These are phyloP conservation scores for Stegophylla sp. DNA, from an alignment of 2,888 invertebrate genomes.

Conservation along the genomic window DNA sequence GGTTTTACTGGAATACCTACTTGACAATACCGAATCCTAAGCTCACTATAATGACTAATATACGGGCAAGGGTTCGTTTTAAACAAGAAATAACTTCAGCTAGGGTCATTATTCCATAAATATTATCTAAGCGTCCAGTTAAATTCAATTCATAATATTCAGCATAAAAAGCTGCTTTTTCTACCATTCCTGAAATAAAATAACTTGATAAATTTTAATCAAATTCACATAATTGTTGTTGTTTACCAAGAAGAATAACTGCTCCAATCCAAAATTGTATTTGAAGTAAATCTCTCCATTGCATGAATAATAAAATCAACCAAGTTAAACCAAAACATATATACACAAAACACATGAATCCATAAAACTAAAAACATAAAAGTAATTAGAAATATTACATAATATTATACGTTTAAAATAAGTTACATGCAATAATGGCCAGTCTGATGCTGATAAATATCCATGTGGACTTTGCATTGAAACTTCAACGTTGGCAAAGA, in stretches of 20 bases:
- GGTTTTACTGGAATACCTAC: constrained; percentile 67
- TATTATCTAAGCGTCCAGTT: constrained; percentile 66
- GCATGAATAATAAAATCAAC: constrained; percentile 81
- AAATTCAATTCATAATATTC: constrained; percentile 82
- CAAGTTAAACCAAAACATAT: constrained; percentile 82
- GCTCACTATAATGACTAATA: constrained; percentile 93
- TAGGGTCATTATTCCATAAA: constrained; percentile 76
- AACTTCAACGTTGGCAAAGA: constrained; percentile 72
- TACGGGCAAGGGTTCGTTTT: constrained; percentile 87
- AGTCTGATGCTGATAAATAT: constrained; percentile 86
- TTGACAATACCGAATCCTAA: constrained; percentile 95
- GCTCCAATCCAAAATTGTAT: constrained; percentile 97
- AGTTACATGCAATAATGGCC: constrained; percentile 82
- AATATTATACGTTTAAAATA: background rate
- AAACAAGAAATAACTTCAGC: constrained; percentile 92
- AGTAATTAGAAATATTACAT: constrained; percentile 6
- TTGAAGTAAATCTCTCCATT: constrained; percentile 88
- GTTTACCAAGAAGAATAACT: constrained; percentile 74
- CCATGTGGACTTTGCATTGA: constrained; percentile 80
- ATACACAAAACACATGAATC: constrained; percentile 87
- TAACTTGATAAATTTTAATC: background rate
- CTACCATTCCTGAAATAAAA: constrained; percentile 71
- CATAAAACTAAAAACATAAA: constrained; percentile 75
- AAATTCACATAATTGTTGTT: background rate
- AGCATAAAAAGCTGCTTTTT: constrained; percentile 88